Conservation (phyloP, 2,113 vertebrate genomes). For the Colistium nudipinnis region DNA sequence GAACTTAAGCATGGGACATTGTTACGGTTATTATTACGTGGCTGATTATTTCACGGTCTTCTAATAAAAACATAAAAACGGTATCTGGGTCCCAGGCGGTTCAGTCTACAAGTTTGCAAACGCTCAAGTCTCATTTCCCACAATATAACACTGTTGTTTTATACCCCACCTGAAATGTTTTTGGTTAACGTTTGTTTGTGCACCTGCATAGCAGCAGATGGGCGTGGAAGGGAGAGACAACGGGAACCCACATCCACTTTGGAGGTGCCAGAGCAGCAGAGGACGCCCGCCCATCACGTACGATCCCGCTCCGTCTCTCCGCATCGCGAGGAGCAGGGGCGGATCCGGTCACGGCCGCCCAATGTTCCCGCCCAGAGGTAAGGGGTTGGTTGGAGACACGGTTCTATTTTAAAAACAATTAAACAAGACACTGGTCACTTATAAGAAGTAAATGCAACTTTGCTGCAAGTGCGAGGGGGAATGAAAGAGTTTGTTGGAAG, state of each 20-base stretch:
- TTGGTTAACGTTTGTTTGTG: neutral
- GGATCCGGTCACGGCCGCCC: constrained; percentile 91
- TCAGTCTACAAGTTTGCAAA: neutral
- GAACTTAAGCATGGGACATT: neutral
- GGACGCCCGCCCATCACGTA: constrained; percentile 85
- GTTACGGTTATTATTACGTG: too few relatives aligned
- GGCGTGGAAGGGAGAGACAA: constrained; percentile 74
- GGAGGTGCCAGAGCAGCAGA: constrained; percentile 93
- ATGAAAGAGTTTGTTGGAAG: constrained; percentile 45
- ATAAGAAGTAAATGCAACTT: constrained; percentile 28
- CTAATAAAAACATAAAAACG: too few relatives aligned
- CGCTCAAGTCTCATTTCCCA: neutral
- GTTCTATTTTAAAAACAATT: neutral
- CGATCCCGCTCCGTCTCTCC: constrained; percentile 97
- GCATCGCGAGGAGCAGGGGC: constrained; percentile 92
- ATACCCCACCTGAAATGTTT: neutral
- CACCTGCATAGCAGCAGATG: constrained; percentile 57
- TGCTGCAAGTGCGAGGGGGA: constrained; percentile 2
- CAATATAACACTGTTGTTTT: neutral
- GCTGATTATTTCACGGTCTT: too few relatives aligned
- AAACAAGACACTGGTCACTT: neutral
- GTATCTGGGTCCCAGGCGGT: too few relatives aligned
- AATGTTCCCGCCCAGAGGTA: constrained; percentile 97
- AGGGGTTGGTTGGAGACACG: constrained; percentile 13
- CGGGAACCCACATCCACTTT: constrained; percentile 84